Percentiles rank a stretch among this genome's conserved stretches.
Conservation (phyloP, 1,140 invertebrate species). For the Atopsyche davidsoni region DNA sequence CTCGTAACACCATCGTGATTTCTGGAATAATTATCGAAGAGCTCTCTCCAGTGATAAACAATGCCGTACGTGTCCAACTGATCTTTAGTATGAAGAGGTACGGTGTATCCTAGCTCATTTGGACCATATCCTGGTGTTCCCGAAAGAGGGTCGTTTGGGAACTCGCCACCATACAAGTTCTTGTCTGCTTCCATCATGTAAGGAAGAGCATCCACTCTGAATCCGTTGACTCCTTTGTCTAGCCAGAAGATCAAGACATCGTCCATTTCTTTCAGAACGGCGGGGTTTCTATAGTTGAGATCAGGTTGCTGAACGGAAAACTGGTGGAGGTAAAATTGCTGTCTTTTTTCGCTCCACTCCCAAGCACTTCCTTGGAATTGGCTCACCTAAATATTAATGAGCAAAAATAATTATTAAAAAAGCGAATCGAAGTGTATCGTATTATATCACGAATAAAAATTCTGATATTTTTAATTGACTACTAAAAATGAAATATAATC, state of each 20-base stretch:
- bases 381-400: slow-evolving; percentile 39
- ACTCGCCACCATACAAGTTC: slow-evolving; percentile 41
- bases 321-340: slow-evolving; percentile 65
- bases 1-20: slow-evolving; percentile 43
- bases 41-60: slow-evolving; percentile 54
- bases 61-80: slow-evolving; percentile 54
- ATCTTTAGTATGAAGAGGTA: slow-evolving; percentile 59
- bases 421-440: no score
- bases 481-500: no score
- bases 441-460: no score
- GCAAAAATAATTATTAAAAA: no score
- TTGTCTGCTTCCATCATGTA: slow-evolving; percentile 55
- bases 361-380: slow-evolving; percentile 59
- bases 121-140: slow-evolving; percentile 35
- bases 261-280: slow-evolving; percentile 52
- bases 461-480: no score
- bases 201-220: slow-evolving; percentile 60
- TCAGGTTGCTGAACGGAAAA: slow-evolving; percentile 61
- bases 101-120: slow-evolving; percentile 41
- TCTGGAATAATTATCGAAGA: slow-evolving; percentile 49
- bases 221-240: slow-evolving; percentile 62
- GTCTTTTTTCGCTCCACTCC: slow-evolving; percentile 53
- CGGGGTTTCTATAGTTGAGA: slow-evolving; percentile 59
- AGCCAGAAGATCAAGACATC: slow-evolving; percentile 58
- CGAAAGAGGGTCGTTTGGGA: slow-evolving; percentile 55